Percentiles rank a stretch among this genome's conserved stretches.
phyloP scores from a whole-genome alignment of 1,140 invertebrate species.

The Penaeus chinensis region DNA sequence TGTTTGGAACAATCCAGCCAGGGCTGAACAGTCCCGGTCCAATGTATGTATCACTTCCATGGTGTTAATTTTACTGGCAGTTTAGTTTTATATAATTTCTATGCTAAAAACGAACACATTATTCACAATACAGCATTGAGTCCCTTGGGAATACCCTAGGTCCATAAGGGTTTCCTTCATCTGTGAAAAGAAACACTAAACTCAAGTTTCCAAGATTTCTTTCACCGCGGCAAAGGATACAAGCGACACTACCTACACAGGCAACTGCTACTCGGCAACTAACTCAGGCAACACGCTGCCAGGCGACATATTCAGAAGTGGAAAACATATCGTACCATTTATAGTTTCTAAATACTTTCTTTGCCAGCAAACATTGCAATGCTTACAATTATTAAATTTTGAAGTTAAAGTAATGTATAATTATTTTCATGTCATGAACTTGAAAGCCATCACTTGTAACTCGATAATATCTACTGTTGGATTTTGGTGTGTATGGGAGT shows the following conservation, averaged over 20 bases:
- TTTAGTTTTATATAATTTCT: constrained; percentile 8
- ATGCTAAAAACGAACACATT: constrained; percentile 21
- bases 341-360: neutral
- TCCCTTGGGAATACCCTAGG: constrained; percentile 3
- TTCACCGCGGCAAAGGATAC: constrained; percentile 13
- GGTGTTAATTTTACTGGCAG: constrained; percentile 23
- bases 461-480: no score
- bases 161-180: no score
- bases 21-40: constrained; percentile 82
- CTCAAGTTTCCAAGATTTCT: constrained; percentile 27
- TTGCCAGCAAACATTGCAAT: no score
- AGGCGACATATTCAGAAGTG: neutral
- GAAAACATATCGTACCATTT: neutral
- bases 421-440: no score
- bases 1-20: constrained; percentile 85
- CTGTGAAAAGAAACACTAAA: neutral
- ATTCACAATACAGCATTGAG: neutral
- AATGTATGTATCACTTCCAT: constrained; percentile 65
- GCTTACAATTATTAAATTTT: no score
- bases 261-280: constrained; percentile 29
- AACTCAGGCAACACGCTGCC: neutral
- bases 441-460: no score
- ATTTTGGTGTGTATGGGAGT: no score
- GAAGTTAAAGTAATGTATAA: no score
- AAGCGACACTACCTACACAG: constrained; percentile 4